Evolutionary conservation across 2,888 invertebrate genomes (phyloP).

Genomic region (Ormyrus pomaceus): DNA sequence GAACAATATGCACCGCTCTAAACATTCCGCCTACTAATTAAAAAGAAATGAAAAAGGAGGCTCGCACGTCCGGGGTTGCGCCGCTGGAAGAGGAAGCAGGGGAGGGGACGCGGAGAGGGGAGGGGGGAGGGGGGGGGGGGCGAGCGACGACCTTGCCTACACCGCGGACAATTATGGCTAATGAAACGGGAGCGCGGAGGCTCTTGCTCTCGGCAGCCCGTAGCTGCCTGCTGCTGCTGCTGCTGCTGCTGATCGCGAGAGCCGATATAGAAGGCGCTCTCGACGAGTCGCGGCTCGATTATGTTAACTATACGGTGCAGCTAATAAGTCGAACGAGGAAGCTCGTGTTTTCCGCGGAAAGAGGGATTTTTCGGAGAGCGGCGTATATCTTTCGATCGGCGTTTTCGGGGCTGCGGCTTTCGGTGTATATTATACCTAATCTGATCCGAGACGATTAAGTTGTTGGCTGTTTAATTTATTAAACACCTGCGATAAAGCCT

Average conservation of each 20-base stretch:
- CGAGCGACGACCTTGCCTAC: conserved; percentile 36
- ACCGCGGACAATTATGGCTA: conserved; percentile 48
- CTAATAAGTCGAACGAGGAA: background rate
- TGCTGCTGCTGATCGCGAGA: too few relatives aligned
- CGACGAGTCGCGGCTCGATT: conserved; percentile 10
- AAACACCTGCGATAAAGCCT: too few relatives aligned
- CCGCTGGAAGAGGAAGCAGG: conserved; percentile 24
- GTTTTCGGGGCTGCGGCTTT: too few relatives aligned
- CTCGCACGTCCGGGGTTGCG: conserved; percentile 12
- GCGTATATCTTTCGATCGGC: too few relatives aligned
- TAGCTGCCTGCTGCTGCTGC: background rate
- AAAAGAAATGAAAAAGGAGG: conserved; percentile 37
- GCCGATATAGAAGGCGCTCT: conserved; percentile 5
- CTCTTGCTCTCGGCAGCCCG: background rate
- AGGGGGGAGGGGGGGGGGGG: conserved; percentile 1
- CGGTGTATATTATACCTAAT: too few relatives aligned
- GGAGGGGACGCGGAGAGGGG: conserved; percentile 12
- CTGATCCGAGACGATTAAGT: too few relatives aligned
- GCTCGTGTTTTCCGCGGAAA: background rate
- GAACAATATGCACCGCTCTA: conserved; percentile 34
- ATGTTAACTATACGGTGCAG: conserved; percentile 1
- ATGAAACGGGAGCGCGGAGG: conserved; percentile 44
- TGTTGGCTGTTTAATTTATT: too few relatives aligned
- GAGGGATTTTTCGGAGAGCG: background rate
- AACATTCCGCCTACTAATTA: conserved; percentile 54